Evolutionary conservation across 2,888 invertebrate genomes (phyloP), one percentile per base, ranked within the genome.

Genomic region (Mystacides longicornis): DNA sequence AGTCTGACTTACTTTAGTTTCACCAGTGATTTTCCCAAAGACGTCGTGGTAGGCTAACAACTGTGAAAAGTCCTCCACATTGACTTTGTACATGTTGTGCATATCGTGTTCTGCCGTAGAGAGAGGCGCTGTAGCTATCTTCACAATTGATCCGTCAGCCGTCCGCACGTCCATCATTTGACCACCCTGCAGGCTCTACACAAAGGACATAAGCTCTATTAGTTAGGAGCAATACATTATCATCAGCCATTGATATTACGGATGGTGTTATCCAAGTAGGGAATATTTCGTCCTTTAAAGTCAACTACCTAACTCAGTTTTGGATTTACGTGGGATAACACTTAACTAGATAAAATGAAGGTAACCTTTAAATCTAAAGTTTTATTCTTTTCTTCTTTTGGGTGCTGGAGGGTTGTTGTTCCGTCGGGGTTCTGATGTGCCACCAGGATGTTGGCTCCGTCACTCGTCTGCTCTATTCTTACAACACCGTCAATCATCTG

Each of bases 31-130:
- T 66, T 86, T 86, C 23, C 86, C 86, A 67, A 86, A 91, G 46
- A 91, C 90, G 71, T 91, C 91, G 67, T 91, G 91, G 71, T 91
- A 91, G 42, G 89, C 89, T 61, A 91, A 74, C 62, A 91, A 72
- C 66, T 90, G 90, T 63, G 89, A 90, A 53, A 91, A 80, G 66
- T 91, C 91, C 68, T 91, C 91, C 5, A 90, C 89, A 68, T 89
- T 86, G 57, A 84, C 83, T 74, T 87, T 87, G 67, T 86, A 87
- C 84, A 87, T 86, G 67, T 86, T 87, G 69, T 89, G 86, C 62
- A 89, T 83, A 76, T 89, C 87, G 64, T 86, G 85, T 19, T 81
- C 82, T 81, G 76, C 71, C 82, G 80, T 53, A 78, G 77, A 81
- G 60, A 75, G 77, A 16, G 80, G 72, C 18, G 82, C 82, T 0